Percentiles rank a stretch among this genome's conserved stretches.
phyloP scores from a whole-genome alignment of 1,140 invertebrate genomes.

The Tetramorium simillimum region DNA sequence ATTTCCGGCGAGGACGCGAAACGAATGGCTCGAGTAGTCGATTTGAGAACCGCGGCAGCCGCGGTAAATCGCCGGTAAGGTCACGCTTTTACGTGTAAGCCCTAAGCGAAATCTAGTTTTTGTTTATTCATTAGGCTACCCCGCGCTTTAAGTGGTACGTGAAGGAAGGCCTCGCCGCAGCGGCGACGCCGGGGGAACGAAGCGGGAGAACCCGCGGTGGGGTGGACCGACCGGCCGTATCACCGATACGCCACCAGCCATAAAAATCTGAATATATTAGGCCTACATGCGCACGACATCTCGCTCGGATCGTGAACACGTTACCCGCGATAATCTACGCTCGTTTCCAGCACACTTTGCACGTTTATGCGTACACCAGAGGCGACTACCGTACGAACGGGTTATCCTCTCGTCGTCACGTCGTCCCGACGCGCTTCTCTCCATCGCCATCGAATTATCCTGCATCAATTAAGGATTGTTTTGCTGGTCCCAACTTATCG shows the following conservation, averaged over 20 bases:
- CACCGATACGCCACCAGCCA: conserved; percentile 84
- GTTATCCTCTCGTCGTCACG: background rate
- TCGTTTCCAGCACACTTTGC: conserved; percentile 75
- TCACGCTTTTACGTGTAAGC: conserved; percentile 84
- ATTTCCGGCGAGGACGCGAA: background rate
- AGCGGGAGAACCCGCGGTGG: background rate
- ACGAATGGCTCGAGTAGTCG: conserved; percentile 6
- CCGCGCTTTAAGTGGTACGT: conserved; percentile 81
- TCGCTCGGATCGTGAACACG: conserved; percentile 79
- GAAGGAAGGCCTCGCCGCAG: conserved; percentile 63
- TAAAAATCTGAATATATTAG: conserved; percentile 86
- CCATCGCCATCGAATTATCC: background rate
- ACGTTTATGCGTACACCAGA: conserved; percentile 67
- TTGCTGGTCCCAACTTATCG: background rate
- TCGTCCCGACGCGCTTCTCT: background rate
- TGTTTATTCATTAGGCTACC: conserved; percentile 85
- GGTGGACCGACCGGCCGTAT: conserved; percentile 75
- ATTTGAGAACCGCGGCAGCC: conserved; percentile 71
- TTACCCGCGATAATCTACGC: conserved; percentile 78
- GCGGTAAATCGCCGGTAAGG: conserved; percentile 79
- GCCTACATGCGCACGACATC: conserved; percentile 80
- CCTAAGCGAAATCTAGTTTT: conserved; percentile 84
- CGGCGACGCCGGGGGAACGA: conserved; percentile 26
- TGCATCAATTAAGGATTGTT: background rate
- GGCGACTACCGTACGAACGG: conserved; percentile 15